Evolutionary conservation across 1,140 invertebrate species (phyloP), one percentile per base, ranked within the genome.

Genomic region (Aphelinus atriplicis): DNA sequence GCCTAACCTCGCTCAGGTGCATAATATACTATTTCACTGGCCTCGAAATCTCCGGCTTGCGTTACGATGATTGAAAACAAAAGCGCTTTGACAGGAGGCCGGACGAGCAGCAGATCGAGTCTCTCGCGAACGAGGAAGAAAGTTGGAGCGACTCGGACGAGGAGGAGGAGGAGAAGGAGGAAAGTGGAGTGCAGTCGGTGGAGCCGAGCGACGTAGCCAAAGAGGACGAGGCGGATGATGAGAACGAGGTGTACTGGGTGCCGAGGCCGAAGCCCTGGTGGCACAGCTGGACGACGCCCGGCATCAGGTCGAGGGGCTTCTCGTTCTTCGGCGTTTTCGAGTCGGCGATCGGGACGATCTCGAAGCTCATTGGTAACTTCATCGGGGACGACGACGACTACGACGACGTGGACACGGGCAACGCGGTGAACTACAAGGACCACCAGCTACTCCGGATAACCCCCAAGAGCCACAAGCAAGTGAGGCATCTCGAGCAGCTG

Each of bases 371-470:
- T 0, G 84, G 77, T 5, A 84, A 78, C 26, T 81, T 87, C 0
- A 80, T 86, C 0, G 82, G 84, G 0, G 56, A 77, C 1, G 85
- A 87, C 55, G 83, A 77, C n/a, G 85, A 80, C 10, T 80, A 86
- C 1, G 81, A 85, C 0, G 81, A 81, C 0, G 55, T 77, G 1
- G 82, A 86, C 56, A 42, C 67, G 3, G 42, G 43, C 0, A 80
- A 69, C 45, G 77, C 80, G 57, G 79, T 88, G 1, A 87, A 73
- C 67, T 89, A 89, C 73, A 85, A 80, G 71, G 84, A 85, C 75
- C 82, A 86, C 70, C 87, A 88, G 58, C 74, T 88, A 6, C 67
- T 89, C 3, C 81, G 87, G 53, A 76, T 87, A 62, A 78, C 80
- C 3, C 86, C 87, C 0, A 80, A 56, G 5, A 81, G 78, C 1